phyloP scores from a whole-genome alignment of 2,113 vertebrate species.

The Paedocypris sp. region DNA sequence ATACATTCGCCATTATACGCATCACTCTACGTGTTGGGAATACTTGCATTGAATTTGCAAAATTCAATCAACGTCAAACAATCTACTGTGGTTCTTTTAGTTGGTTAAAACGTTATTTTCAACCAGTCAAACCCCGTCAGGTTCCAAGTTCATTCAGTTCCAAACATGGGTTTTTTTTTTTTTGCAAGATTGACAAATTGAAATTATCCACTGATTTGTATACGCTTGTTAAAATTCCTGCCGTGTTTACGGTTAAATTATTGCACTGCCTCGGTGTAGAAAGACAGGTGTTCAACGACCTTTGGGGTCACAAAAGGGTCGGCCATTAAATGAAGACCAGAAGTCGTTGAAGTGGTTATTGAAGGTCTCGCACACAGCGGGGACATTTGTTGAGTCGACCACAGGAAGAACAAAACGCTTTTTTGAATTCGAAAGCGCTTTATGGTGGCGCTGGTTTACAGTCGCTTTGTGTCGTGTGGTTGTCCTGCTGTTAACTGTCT shows the following conservation, averaged over 20 bases:
- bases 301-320: slow-evolving; percentile 16
- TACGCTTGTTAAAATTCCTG: too few relatives aligned
- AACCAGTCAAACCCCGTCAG: too few relatives aligned
- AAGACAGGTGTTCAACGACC: slow-evolving; percentile 3
- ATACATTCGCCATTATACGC: too few relatives aligned
- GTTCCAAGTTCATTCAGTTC: too few relatives aligned
- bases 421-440: slow-evolving; percentile 3
- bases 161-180: too few relatives aligned
- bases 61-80: too few relatives aligned
- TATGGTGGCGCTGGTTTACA: background rate
- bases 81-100: too few relatives aligned
- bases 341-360: slow-evolving; percentile 1
- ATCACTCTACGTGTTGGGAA: too few relatives aligned
- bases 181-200: too few relatives aligned
- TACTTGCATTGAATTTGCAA: too few relatives aligned
- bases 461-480: background rate
- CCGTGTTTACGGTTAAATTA: background rate
- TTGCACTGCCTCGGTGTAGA: background rate
- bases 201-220: too few relatives aligned
- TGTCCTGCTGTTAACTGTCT: slow-evolving; percentile 22
- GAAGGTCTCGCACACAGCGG: background rate
- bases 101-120: too few relatives aligned
- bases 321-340: background rate
- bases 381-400: slow-evolving; percentile 10
- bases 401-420: background rate